phyloP scores from a whole-genome alignment of 2,113 vertebrate species.

The Charadrius vociferus region DNA sequence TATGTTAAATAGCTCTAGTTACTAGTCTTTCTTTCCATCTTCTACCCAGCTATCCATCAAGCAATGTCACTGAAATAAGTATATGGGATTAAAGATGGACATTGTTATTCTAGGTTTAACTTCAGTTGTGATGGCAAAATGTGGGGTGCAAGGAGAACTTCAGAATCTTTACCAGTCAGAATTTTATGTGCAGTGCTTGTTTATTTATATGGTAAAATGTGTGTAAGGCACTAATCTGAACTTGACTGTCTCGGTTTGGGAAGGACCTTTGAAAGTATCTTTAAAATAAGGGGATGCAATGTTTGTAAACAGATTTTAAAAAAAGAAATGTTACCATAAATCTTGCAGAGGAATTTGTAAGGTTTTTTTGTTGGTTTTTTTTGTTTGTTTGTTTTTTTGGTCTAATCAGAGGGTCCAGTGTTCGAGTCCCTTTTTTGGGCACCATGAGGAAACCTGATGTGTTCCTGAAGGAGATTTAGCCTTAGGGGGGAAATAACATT shows the following conservation, averaged over 20 bases:
- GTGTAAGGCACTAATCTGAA: not conserved
- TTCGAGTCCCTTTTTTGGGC: not conserved
- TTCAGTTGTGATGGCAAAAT: not conserved
- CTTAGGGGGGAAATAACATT: not conserved
- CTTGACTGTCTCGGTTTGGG: not conserved
- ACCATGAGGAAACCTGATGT: not conserved
- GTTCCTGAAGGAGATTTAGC: not conserved
- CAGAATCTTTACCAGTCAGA: not conserved
- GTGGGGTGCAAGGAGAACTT: not conserved
- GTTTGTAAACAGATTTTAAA: not conserved
- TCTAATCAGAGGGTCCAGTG: not conserved
- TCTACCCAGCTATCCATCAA: not conserved
- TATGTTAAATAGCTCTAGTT: not conserved
- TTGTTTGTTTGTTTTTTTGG: too few species aligned
- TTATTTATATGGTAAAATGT: not conserved
- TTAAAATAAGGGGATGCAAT: not conserved
- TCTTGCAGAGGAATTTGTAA: conserved; percentile 11
- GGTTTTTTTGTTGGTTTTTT: too few species aligned
- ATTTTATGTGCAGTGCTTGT: not conserved
- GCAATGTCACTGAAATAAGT: not conserved
- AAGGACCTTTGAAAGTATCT: not conserved
- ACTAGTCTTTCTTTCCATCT: not conserved
- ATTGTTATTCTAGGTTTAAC: not conserved
- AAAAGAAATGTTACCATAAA: not conserved
- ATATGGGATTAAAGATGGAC: not conserved